Percentiles rank a stretch among this genome's conserved stretches.
These are phyloP conservation scores for Pemphigus obesinymphae DNA, from an alignment of 1,140 invertebrate species.

Conservation along the genomic window DNA sequence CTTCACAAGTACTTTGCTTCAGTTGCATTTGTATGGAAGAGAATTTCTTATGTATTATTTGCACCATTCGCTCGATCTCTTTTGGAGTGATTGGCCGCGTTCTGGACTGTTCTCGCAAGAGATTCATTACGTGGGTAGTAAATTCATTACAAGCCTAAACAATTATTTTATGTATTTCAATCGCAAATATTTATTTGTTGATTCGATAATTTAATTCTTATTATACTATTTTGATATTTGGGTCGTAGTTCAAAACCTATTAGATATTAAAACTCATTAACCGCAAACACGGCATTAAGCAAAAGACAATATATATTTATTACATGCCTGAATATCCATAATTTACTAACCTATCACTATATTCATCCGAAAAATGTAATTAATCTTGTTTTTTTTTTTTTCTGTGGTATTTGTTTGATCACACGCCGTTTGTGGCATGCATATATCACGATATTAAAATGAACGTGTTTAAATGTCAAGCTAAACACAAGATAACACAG, in stretches of 20 bases:
- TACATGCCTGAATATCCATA: background rate
- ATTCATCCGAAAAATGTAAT: background rate
- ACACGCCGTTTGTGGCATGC: background rate
- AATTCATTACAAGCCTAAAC: constrained; percentile 97
- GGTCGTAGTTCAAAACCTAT: background rate
- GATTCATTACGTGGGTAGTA: constrained; percentile 98
- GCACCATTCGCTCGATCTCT: constrained; percentile 99
- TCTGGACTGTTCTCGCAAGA: constrained; percentile 93
- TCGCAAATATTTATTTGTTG: background rate
- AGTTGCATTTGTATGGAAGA: constrained; percentile 99
- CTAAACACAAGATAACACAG: constrained; percentile 13
- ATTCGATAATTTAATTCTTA: too few relatives aligned
- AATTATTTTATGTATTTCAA: background rate
- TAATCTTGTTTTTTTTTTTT: background rate
- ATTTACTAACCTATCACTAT: background rate
- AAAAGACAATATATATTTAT: background rate
- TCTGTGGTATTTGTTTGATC: constrained; percentile 22
- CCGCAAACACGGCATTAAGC: background rate
- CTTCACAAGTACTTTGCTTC: constrained; percentile 99
- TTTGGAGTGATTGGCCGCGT: constrained; percentile 92
- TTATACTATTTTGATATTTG: too few relatives aligned
- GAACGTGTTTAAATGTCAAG: constrained; percentile 30
- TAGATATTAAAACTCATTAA: background rate
- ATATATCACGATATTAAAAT: constrained; percentile 11
- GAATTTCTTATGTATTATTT: constrained; percentile 99